A percentile compares a stretch with the other conserved stretches of the same genome.
Evolutionary conservation across 2,888 invertebrate species (phyloP).

Genomic region (Hemithea aestivaria): DNA sequence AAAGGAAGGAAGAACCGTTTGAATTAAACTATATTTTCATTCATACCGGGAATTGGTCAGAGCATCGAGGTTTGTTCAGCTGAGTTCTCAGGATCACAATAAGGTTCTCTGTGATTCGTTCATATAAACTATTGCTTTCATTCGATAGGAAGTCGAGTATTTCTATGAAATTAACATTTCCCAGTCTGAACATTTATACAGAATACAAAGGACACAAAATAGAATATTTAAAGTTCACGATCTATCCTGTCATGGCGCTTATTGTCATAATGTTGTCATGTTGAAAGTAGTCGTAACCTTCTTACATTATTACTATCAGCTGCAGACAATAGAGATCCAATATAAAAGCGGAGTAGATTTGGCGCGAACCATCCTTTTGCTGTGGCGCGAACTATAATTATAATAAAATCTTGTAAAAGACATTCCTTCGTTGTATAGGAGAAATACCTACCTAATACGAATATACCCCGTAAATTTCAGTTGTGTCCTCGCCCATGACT

Average conservation of each 20-base stretch:
- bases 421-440: too few relatives aligned
- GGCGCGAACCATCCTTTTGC: too few relatives aligned
- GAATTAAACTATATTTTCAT: constrained; percentile 13
- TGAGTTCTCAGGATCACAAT: constrained; percentile 48
- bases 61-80: constrained; percentile 50
- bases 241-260: not conserved
- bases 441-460: too few relatives aligned
- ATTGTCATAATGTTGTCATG: constrained; percentile 5
- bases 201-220: constrained; percentile 12
- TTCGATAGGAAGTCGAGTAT: constrained; percentile 53
- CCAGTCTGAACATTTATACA: constrained; percentile 54
- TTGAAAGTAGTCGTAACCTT: too few relatives aligned
- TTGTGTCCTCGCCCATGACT: too few relatives aligned
- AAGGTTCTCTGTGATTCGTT: constrained; percentile 60
- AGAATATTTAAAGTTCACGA: too few relatives aligned
- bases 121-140: constrained; percentile 52
- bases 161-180: constrained; percentile 50
- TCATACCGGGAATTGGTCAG: constrained; percentile 57
- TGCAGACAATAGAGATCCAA: too few relatives aligned
- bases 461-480: too few relatives aligned
- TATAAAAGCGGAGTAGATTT: too few relatives aligned
- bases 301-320: too few relatives aligned
- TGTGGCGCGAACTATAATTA: too few relatives aligned
- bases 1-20: constrained; percentile 15
- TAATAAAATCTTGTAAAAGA: too few relatives aligned